A percentile compares a stretch with the other conserved stretches of the same genome.
Evolutionary conservation across 2,888 invertebrate genomes (phyloP).

Genomic region (Stegophylla sp.): DNA sequence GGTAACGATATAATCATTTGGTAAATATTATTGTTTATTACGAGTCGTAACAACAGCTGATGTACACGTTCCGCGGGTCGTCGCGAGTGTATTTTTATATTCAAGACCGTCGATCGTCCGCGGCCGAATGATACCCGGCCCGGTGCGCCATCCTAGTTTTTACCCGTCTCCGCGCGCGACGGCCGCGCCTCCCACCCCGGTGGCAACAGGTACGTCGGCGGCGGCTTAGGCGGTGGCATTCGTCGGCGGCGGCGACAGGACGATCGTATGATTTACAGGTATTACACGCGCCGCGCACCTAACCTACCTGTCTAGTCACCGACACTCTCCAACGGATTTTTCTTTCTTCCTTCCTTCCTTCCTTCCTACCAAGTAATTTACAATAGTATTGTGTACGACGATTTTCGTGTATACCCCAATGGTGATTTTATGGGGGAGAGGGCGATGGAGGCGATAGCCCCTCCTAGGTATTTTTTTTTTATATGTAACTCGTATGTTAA

Average conservation of each 20-base stretch:
- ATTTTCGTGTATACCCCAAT: too few relatives aligned
- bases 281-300: not conserved
- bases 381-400: not conserved
- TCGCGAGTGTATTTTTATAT: not conserved
- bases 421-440: too few relatives aligned
- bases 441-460: not conserved
- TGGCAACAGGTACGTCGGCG: not conserved
- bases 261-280: not conserved
- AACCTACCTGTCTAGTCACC: too few relatives aligned
- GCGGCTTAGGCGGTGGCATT: not conserved
- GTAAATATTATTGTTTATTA: too few relatives aligned
- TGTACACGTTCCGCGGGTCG: too few relatives aligned
- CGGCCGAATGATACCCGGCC: conserved; percentile 53
- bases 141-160: conserved; percentile 46
- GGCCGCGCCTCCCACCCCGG: conserved; percentile 14
- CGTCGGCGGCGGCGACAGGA: not conserved
- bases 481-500: not conserved
- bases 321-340: too few relatives aligned
- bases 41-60: too few relatives aligned
- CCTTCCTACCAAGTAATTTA: not conserved
- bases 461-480: not conserved
- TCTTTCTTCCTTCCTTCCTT: not conserved
- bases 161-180: conserved; percentile 47
- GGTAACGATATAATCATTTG: too few relatives aligned
- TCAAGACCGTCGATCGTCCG: conserved; percentile 33